These are phyloP conservation scores for Chrysaora quinquecirrha DNA, from an alignment of 30 jellyfish, hydroid and myxozoan species.

Conservation along the genomic window DNA sequence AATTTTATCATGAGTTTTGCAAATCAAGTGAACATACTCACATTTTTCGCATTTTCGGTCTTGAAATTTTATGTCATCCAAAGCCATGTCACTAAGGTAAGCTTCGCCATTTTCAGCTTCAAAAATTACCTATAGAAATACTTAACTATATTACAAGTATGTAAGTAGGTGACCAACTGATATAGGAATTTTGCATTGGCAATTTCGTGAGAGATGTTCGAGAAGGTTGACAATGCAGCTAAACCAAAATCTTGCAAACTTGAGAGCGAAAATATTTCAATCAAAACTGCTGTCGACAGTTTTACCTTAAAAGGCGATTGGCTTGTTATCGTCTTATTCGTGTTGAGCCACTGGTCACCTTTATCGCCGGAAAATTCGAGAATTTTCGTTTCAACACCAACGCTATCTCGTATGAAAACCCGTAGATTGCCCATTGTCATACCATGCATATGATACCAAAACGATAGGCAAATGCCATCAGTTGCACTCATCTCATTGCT, in stretches of 20 bases:
- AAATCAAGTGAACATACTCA: no score
- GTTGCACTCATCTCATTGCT: conserved; percentile 63
- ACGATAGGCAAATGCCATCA: conserved; percentile 65
- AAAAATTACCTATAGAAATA: conserved; percentile 42
- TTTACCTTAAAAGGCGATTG: conserved; percentile 42
- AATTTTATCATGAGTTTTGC: no score
- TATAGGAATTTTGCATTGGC: no score
- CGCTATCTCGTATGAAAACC: conserved; percentile 22
- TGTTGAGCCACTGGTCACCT: conserved; percentile 77
- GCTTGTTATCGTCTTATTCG: conserved; percentile 46
- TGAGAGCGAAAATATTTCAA: no score
- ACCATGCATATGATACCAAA: conserved; percentile 93
- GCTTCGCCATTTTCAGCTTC: conserved; percentile 75
- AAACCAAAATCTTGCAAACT: no score
- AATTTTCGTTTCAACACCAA: not conserved
- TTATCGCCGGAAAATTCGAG: conserved; percentile 84
- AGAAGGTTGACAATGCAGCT: no score
- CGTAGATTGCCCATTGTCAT: conserved; percentile 68
- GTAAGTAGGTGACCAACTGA: not conserved
- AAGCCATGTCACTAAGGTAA: conserved; percentile 75
- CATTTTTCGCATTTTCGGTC: conserved; percentile 52
- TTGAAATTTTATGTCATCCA: conserved; percentile 72
- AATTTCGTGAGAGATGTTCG: no score
- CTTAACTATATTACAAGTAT: no score
- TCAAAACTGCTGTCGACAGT: no score